Percentiles rank a stretch among this genome's conserved stretches.
These are phyloP conservation scores for Pristionchus japonicus DNA, from an alignment of 2,888 invertebrate species.

Conservation along the genomic window DNA sequence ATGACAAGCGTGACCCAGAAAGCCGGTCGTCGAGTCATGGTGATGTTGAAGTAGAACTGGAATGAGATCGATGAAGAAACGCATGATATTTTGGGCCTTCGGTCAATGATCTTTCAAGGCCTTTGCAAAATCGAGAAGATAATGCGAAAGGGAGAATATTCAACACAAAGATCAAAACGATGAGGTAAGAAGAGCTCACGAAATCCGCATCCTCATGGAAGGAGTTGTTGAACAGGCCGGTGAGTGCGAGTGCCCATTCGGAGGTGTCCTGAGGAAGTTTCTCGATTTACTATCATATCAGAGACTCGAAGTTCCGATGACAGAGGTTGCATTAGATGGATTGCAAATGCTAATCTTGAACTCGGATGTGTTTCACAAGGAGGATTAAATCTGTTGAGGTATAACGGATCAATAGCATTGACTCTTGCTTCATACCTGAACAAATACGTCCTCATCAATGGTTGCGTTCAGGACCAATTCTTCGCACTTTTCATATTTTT, in stretches of 20 bases:
- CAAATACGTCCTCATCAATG: not conserved
- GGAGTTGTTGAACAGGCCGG: not conserved
- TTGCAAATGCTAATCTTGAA: no score
- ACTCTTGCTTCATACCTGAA: constrained; percentile 21
- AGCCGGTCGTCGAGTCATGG: constrained; percentile 28
- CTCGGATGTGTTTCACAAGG: no score
- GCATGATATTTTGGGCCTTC: no score
- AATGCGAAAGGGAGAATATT: not conserved
- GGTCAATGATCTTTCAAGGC: no score
- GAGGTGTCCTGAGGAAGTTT: constrained; percentile 6
- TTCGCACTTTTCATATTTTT: no score
- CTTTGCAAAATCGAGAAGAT: no score
- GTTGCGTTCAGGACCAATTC: constrained; percentile 34
- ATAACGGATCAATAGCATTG: no score
- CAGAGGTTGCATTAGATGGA: no score
- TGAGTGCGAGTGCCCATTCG: not conserved
- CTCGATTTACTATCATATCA: not conserved
- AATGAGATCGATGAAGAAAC: no score
- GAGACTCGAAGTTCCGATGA: not conserved
- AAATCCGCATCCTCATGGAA: not conserved
- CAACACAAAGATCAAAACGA: not conserved
- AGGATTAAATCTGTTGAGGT: not conserved
- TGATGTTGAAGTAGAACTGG: constrained; percentile 39
- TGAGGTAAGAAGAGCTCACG: not conserved
- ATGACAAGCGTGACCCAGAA: constrained; percentile 41